Conservation (phyloP, 37 sponge, comb jelly and placozoan genomes). For the Petrosia ficiformis region DNA sequence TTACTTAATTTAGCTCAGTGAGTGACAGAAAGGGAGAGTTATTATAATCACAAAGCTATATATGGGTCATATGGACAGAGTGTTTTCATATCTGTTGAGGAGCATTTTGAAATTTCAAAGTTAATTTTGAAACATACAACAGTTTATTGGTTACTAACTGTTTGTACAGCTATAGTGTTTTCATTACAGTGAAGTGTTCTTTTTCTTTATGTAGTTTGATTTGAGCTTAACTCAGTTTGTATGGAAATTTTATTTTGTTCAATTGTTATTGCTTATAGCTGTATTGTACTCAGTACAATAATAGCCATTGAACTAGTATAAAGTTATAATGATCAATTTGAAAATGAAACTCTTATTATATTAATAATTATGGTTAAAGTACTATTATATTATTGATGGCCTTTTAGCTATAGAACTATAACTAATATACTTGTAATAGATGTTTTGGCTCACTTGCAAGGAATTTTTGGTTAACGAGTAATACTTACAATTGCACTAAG, state of each 20-base stretch:
- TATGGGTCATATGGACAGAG: constrained; percentile 43
- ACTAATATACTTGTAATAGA: no score
- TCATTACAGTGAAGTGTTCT: constrained; percentile 7
- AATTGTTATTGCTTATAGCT: not conserved
- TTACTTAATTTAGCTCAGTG: no score
- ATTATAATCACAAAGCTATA: not conserved
- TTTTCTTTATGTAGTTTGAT: constrained; percentile 7
- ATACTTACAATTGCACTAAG: no score
- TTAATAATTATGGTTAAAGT: no score
- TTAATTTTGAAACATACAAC: not conserved
- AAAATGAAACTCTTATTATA: no score
- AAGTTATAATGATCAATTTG: no score
- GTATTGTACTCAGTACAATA: constrained; percentile 10
- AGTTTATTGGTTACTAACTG: not conserved
- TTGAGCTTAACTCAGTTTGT: constrained; percentile 6
- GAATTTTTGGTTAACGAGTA: no score
- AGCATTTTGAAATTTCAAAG: not conserved
- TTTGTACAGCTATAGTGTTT: constrained; percentile 8
- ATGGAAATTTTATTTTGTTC: not conserved
- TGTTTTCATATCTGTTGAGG: constrained; percentile 16
- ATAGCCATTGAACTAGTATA: no score
- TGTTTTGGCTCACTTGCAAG: no score
- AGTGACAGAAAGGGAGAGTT: no score
- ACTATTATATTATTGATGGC: no score
- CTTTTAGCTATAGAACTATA: no score